Base-by-base conservation (phyloP, 2,888 invertebrate species). In the Hipparchia sbordonii region DNA sequence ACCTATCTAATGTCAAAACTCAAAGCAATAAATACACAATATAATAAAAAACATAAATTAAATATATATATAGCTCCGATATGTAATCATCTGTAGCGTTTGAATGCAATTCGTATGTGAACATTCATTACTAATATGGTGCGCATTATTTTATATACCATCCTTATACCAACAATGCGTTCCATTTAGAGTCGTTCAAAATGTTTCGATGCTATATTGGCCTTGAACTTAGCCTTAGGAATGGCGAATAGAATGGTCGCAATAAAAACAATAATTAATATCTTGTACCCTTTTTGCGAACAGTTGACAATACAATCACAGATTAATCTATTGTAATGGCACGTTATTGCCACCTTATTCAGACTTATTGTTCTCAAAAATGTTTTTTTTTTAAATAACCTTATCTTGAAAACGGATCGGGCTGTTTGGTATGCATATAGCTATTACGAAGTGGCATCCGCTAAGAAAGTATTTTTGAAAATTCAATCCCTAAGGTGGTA, bases 171-270 rank as follows among this genome's bases (percentile, higher is more conserved):
- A 39, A 56, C 67, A 72, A 72, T 57, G 57, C 70, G 13, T 62
- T 46, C 74, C 67, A 23, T 74, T 52, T 57, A 56, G 4, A 56
- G 65, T 57, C 46, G 56, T 67, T 46, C 45, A 57, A 46, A 56
- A 63, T 63, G 60, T 54, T 48, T 52, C 46, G 23, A 65, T 52
- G 54, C 56, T 48, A 13, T 72, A 56, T 12, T 45, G 62, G 65
- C 67, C 68, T 75, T 70, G 70, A 51, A 54, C 52, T 67, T 33
- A n/a, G 39, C 52, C 45, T 56, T 61, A 68, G 54, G 65, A 65
- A 68, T 56, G 56, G 68, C 59, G 68, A 68, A 68, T 46, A 39
- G 33, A 33, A 66, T 39, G 5, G 46, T 2, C 5, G 10, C 13
- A 57, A 57, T 57, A 46, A n/a, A 70, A 70, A 54, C 13, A 70